phyloP scores from a whole-genome alignment of 2,113 vertebrate species.

The Leptosomus discolor region DNA sequence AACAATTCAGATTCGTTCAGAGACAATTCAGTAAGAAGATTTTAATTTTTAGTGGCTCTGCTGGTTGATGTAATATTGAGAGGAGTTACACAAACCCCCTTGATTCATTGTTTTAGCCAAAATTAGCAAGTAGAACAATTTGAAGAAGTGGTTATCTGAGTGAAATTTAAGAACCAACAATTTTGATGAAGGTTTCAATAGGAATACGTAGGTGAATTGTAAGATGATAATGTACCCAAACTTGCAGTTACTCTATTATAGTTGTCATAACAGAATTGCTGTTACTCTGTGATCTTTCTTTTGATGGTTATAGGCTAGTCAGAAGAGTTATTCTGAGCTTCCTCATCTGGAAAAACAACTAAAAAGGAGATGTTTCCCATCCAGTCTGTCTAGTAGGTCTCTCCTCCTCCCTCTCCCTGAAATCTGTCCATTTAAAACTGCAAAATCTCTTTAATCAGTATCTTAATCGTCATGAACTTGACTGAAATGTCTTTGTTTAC shows the following conservation, averaged over 20 bases:
- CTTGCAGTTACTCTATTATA: background rate
- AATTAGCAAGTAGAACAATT: background rate
- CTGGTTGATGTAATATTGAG: background rate
- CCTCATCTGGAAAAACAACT: background rate
- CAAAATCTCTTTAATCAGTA: slow-evolving; percentile 60
- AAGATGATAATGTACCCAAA: background rate
- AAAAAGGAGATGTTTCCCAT: background rate
- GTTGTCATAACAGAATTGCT: background rate
- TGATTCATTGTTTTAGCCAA: background rate
- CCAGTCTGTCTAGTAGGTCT: background rate
- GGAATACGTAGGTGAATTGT: background rate
- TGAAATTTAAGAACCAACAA: background rate
- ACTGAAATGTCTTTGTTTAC: slow-evolving; percentile 75
- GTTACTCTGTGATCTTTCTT: background rate
- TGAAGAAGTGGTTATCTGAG: background rate
- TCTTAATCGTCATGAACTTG: slow-evolving; percentile 77
- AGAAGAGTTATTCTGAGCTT: background rate
- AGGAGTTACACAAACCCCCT: background rate
- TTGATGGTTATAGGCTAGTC: background rate
- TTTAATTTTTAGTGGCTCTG: background rate
- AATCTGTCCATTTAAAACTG: background rate
- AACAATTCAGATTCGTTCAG: background rate
- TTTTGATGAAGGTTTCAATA: background rate
- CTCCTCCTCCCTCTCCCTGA: background rate
- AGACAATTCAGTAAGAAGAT: background rate